Base-by-base conservation (phyloP, 2,888 invertebrate genomes). In the Teleogryllus oceanicus region DNA sequence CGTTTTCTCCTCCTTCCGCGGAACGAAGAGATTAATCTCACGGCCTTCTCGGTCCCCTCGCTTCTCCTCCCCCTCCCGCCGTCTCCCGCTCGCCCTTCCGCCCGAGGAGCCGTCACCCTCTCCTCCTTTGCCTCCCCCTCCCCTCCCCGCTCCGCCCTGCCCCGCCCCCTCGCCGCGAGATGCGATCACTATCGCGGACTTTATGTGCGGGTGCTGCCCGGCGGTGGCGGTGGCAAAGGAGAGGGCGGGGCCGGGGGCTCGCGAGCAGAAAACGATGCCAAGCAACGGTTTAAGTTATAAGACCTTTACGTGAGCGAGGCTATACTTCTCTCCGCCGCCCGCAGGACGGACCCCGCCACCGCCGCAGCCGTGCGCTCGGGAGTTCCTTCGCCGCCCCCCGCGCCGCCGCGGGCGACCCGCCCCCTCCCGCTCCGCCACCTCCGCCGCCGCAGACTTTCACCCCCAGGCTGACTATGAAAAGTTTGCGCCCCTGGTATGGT, bases 21-120 rank as follows among this genome's bases (percentile, higher is more conserved):
- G 13, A 62, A 62, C 13, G n/a, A n/a, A n/a, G 13, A 62, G 62
- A 62, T 62, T 62, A 62, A 62, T 62, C 62, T 62, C 16, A n/a
- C 62, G 62, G 62, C n/a, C 62, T 13, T 50, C 77, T 11, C 13
- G 49, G 49, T 50, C 77, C 49, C 50, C 51, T 51, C 51, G 50
- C 50, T 50, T 78, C 50, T 78, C 78, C 50, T 21, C 78, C 78
- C 51, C 20, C 51, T 78, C 78, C 21, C 49, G 21, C 51, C 51
- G 18, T 50, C 50, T 13, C 21, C 10, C 50, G n/a, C n/a, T n/a
- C 62, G 62, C n/a, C 78, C 50, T 20, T 50, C 77, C n/a, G 49
- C 13, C 50, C 8, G 77, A 20, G 12, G 2, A 11, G 77, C 77
- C 49, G 77, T n/a, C 37, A 49, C 49, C n/a, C 11, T 11, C 50